Percentiles rank a stretch among this genome's conserved stretches.
These are phyloP conservation scores for Laticauda colubrina DNA, from an alignment of 2,113 vertebrate genomes.

Conservation along the genomic window DNA sequence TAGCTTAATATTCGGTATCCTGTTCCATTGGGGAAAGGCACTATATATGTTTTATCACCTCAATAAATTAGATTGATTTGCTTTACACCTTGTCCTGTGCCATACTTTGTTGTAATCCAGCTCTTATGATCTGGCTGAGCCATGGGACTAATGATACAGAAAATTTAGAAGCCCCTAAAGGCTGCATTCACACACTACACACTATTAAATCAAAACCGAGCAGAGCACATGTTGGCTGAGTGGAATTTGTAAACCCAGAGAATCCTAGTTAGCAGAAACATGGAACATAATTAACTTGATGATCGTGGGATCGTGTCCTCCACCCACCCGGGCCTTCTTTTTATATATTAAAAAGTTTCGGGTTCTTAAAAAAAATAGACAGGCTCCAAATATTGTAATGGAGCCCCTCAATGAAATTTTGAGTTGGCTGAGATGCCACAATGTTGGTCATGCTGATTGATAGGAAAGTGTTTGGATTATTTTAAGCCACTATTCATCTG, in stretches of 20 bases:
- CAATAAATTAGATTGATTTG: background rate
- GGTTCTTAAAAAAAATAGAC: background rate
- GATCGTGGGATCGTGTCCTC: background rate
- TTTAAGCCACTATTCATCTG: background rate
- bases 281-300: background rate
- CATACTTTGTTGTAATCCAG: background rate
- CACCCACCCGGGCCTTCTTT: background rate
- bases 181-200: background rate
- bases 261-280: background rate
- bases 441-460: background rate
- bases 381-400: constrained; percentile 3
- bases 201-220: background rate
- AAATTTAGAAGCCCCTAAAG: background rate
- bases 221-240: background rate
- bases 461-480: background rate
- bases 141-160: background rate
- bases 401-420: background rate
- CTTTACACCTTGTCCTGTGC: background rate
- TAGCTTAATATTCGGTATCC: background rate
- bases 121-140: background rate
- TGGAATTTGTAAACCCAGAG: background rate
- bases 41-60: background rate
- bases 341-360: background rate
- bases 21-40: background rate
- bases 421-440: constrained; percentile 11